Conservation (phyloP, 2,113 vertebrate species). For the Formicarius rufipectus region DNA sequence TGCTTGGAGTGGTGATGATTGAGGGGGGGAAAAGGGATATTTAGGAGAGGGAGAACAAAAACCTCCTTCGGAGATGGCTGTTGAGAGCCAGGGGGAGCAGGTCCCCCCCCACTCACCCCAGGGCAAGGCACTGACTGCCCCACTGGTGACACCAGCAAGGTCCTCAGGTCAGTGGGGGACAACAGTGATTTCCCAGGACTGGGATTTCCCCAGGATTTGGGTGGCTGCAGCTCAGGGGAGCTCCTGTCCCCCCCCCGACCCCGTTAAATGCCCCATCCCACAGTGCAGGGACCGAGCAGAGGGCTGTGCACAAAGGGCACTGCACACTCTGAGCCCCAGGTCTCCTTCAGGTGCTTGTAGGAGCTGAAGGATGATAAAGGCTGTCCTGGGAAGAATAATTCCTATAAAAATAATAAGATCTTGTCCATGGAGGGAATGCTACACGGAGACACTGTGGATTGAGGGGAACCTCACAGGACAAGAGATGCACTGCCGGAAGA, state of each 20-base stretch:
- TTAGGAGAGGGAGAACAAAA: background rate
- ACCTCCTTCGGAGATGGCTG: background rate
- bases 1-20: background rate
- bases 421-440: background rate
- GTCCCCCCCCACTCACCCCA: fast-evolving
- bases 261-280: background rate
- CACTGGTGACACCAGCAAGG: background rate
- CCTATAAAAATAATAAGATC: fast-evolving
- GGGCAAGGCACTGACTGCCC: too few relatives aligned
- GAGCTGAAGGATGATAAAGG: background rate
- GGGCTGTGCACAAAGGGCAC: background rate
- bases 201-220: background rate
- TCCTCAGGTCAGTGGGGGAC: fast-evolving
- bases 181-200: background rate
- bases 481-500: background rate
- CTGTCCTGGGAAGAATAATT: background rate
- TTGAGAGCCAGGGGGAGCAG: fast-evolving
- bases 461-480: background rate
- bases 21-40: background rate
- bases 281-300: fast-evolving
- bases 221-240: background rate
- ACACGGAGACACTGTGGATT: fast-evolving
- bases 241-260: fast-evolving
- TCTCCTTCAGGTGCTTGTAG: background rate
- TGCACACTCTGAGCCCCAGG: background rate